Evolutionary conservation across 2,113 vertebrate species (phyloP).

Genomic region (Varanus salvator): DNA sequence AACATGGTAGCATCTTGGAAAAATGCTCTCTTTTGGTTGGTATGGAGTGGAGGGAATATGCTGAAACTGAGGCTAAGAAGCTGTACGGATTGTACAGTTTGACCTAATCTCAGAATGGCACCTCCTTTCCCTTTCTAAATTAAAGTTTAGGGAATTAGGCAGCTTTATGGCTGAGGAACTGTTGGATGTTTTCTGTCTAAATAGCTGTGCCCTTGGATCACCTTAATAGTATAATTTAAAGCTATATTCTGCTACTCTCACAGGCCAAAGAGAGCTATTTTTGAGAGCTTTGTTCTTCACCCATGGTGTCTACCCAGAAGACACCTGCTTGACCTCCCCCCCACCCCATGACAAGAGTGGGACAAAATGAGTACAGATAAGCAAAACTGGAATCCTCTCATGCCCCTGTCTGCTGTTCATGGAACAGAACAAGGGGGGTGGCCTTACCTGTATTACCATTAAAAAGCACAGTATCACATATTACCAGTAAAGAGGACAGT

Average conservation of each 20-base stretch:
- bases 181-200: too few species aligned
- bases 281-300: background rate
- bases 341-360: background rate
- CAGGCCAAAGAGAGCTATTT: background rate
- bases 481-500: too few species aligned
- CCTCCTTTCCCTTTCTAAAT: background rate
- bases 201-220: too few species aligned
- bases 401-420: background rate
- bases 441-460: background rate
- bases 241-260: background rate
- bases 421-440: background rate
- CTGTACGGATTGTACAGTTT: too few species aligned
- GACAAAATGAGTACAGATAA: background rate
- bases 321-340: background rate
- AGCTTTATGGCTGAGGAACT: too few species aligned
- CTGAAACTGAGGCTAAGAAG: background rate
- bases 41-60: too few species aligned
- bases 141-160: background rate
- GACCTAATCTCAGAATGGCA: background rate
- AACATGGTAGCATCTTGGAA: background rate
- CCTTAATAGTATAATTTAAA: background rate
- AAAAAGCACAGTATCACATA: background rate
- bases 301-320: background rate
- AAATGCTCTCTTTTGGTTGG: background rate
- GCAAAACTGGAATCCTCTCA: background rate